These are phyloP conservation scores for Styela clava DNA, from an alignment of 23 tunicate species.

Conservation along the genomic window DNA sequence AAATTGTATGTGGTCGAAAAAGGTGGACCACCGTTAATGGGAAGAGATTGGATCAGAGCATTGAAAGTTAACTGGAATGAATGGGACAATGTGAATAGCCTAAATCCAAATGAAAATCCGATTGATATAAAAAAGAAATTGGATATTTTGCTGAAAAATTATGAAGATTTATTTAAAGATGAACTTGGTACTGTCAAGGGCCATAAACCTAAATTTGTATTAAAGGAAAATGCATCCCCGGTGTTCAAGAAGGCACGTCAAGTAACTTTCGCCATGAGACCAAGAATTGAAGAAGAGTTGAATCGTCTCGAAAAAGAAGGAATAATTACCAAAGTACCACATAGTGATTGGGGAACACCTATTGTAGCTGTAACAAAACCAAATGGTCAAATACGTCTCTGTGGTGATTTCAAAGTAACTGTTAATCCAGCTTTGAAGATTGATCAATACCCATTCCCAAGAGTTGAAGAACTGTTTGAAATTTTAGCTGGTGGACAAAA, in stretches of 20 bases:
- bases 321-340: background rate
- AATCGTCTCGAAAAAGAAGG: background rate
- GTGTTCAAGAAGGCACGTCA: too few relatives aligned
- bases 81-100: background rate
- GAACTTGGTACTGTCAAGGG: background rate
- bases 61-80: background rate
- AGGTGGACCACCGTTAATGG: background rate
- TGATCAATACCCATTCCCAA: slow-evolving; percentile 23
- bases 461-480: slow-evolving; percentile 3
- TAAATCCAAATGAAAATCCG: background rate
- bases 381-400: background rate
- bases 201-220: background rate
- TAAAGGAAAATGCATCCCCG: background rate
- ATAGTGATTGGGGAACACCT: background rate
- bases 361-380: background rate
- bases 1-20: background rate
- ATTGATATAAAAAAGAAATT: background rate
- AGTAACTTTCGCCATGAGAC: background rate
- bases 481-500: too few relatives aligned
- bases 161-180: background rate
- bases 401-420: background rate
- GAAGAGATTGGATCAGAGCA: background rate
- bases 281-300: background rate
- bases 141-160: too few relatives aligned
- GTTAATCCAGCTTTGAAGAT: background rate